phyloP scores from a whole-genome alignment of 92 coral and sea anemone species.

The Ricordea florida region DNA sequence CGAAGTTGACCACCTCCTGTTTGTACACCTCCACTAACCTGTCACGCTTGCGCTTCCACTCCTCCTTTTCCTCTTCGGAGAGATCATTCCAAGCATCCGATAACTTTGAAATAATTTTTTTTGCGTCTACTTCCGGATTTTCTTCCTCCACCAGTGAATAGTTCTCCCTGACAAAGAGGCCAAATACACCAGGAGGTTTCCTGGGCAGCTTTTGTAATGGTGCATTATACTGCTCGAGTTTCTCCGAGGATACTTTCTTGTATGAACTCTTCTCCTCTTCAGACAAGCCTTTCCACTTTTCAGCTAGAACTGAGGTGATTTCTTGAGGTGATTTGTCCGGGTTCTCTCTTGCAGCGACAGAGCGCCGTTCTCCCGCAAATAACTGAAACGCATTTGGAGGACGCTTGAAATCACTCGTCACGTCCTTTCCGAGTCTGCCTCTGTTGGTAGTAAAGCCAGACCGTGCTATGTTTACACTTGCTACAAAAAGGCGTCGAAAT shows the following conservation, averaged over 20 bases:
- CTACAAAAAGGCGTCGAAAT: too few relatives aligned
- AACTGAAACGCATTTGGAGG: constrained; percentile 32
- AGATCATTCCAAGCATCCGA: constrained; percentile 25
- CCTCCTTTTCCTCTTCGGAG: constrained; percentile 15
- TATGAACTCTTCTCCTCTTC: constrained; percentile 52
- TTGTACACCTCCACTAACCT: too few relatives aligned
- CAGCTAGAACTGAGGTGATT: constrained; percentile 25
- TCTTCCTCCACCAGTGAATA: neutral
- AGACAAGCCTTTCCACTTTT: constrained; percentile 42
- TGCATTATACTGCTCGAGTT: constrained; percentile 58
- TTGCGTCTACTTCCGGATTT: neutral
- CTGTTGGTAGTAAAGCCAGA: too few relatives aligned
- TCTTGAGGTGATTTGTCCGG: constrained; percentile 24
- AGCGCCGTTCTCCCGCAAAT: constrained; percentile 34
- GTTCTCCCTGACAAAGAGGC: too few relatives aligned
- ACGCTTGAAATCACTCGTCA: constrained; percentile 47
- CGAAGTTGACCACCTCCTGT: constrained; percentile 32
- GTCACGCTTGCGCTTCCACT: constrained; percentile 8
- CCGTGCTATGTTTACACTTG: too few relatives aligned
- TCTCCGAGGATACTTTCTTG: constrained; percentile 21
- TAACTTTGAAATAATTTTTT: constrained; percentile 9
- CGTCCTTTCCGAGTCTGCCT: too few relatives aligned
- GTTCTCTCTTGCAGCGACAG: constrained; percentile 1
- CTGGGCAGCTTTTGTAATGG: constrained; percentile 68
- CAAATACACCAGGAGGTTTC: constrained; percentile 73